Conservation (phyloP, 2,888 invertebrate species). For the Operophtera brumata region DNA sequence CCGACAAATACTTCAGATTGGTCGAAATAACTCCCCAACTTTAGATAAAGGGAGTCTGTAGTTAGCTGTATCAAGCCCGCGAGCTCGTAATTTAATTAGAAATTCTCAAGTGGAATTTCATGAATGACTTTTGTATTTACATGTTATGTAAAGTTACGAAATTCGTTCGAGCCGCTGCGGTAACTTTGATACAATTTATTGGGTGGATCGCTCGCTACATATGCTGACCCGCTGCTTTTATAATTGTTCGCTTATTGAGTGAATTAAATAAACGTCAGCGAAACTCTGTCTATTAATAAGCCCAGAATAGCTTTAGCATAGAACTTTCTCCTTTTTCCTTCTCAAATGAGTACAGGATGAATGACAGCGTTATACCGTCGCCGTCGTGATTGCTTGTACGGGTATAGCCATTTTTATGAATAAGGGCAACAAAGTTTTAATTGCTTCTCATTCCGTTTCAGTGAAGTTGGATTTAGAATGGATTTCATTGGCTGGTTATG, state of each 20-base stretch:
- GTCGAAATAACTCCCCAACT: constrained; percentile 61
- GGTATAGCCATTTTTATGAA: too few relatives aligned
- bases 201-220: constrained; percentile 38
- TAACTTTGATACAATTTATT: constrained; percentile 49
- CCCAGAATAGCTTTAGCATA: too few relatives aligned
- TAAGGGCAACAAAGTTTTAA: constrained; percentile 43
- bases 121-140: constrained; percentile 65
- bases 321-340: too few relatives aligned
- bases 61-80: constrained; percentile 55
- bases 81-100: constrained; percentile 67
- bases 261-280: constrained; percentile 51
- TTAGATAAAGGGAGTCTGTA: constrained; percentile 62
- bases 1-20: constrained; percentile 65
- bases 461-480: constrained; percentile 39
- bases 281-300: constrained; percentile 24
- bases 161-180: constrained; percentile 38
- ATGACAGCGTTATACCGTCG: too few relatives aligned
- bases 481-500: constrained; percentile 30
- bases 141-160: constrained; percentile 47
- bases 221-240: constrained; percentile 46
- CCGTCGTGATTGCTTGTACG: too few relatives aligned
- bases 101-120: constrained; percentile 65
- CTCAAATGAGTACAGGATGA: too few relatives aligned
- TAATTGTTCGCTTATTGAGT: constrained; percentile 45
- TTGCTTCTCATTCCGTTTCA: constrained; percentile 43